Evolutionary conservation across 1,140 invertebrate genomes (phyloP).

Genomic region (Leptonema lineaticorne): DNA sequence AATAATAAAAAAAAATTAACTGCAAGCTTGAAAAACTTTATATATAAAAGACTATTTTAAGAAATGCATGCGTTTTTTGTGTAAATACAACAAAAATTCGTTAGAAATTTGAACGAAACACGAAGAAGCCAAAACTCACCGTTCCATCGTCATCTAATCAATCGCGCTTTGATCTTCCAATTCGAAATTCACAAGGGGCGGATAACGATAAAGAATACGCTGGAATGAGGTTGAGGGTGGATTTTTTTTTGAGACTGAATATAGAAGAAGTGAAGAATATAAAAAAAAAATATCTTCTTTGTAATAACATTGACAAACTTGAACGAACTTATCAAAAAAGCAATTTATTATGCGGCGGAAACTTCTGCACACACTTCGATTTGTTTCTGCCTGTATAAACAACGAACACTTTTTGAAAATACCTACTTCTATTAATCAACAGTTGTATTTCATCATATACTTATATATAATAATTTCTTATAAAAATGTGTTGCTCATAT

Average conservation of each 20-base stretch:
- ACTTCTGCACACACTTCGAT: slow-evolving; percentile 10
- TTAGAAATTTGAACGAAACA: neutral
- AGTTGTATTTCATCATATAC: too few species aligned
- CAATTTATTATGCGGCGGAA: slow-evolving; percentile 32
- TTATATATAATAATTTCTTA: too few species aligned
- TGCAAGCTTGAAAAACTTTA: neutral
- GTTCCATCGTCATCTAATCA: slow-evolving; percentile 24
- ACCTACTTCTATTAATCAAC: neutral
- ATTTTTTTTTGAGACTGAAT: too few species aligned
- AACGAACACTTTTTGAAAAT: neutral
- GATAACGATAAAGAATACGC: neutral
- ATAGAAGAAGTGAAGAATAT: neutral
- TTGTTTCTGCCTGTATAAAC: slow-evolving; percentile 6
- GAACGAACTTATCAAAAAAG: slow-evolving; percentile 31
- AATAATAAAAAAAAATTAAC: too few species aligned
- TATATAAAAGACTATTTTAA: neutral
- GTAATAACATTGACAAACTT: slow-evolving; percentile 25
- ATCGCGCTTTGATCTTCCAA: slow-evolving; percentile 29
- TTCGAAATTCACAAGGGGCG: slow-evolving; percentile 7
- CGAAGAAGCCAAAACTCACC: neutral
- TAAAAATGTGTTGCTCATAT: too few species aligned
- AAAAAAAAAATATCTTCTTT: slow-evolving; percentile 5
- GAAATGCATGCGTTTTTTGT: neutral
- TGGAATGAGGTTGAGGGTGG: neutral
- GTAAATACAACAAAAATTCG: neutral